These are phyloP conservation scores for Drosophila murphyi DNA, from an alignment of 1,140 invertebrate species.

Conservation along the genomic window DNA sequence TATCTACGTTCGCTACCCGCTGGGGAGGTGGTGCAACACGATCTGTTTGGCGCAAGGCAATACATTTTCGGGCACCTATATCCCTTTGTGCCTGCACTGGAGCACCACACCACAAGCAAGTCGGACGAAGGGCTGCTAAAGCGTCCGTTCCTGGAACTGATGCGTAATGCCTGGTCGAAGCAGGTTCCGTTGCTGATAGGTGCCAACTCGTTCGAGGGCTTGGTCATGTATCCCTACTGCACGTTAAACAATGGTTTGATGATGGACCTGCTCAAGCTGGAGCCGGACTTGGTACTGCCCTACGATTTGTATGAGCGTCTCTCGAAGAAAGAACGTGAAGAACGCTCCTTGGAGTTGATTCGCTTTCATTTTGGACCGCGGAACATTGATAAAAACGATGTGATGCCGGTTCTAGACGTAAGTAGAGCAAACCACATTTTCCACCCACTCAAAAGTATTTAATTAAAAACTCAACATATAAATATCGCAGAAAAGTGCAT, in stretches of 20 bases:
- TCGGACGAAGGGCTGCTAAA: constrained; percentile 31
- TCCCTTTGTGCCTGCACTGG: constrained; percentile 72
- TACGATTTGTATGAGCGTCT: constrained; percentile 49
- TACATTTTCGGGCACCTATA: constrained; percentile 50
- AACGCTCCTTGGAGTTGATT: constrained; percentile 22
- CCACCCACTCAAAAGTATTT: too few relatives aligned
- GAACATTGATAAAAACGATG: constrained; percentile 44
- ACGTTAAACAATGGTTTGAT: constrained; percentile 49
- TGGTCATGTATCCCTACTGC: constrained; percentile 57
- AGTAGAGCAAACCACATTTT: constrained; percentile 8
- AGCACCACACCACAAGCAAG: constrained; percentile 36
- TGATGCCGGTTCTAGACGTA: constrained; percentile 60
- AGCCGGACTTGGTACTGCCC: constrained; percentile 56
- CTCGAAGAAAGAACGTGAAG: constrained; percentile 17
- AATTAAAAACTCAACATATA: too few relatives aligned
- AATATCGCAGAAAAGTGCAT: too few relatives aligned
- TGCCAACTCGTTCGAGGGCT: constrained; percentile 75
- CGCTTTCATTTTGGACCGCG: constrained; percentile 56
- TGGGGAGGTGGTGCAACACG: constrained; percentile 85
- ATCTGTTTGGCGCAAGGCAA: constrained; percentile 42
- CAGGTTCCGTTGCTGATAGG: constrained; percentile 83
- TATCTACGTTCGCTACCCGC: constrained; percentile 86
- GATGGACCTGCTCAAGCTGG: constrained; percentile 42
- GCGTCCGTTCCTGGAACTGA: constrained; percentile 52
- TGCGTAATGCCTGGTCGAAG: constrained; percentile 71